A percentile compares a stretch with the other conserved stretches of the same genome.
Conservation (phyloP, 2,797 vertebrate genomes). For the Chelonia mydas region DNA sequence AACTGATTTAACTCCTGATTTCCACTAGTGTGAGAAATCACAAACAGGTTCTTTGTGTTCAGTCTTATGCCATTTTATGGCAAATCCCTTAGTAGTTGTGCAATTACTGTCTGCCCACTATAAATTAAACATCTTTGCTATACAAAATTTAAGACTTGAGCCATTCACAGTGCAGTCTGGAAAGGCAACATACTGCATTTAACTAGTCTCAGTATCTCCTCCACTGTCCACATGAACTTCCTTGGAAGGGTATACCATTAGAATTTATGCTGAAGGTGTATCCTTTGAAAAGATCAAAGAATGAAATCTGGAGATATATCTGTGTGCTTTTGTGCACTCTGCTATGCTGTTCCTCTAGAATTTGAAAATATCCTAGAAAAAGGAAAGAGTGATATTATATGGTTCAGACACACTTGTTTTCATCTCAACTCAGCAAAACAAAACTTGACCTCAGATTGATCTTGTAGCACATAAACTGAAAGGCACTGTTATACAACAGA, state of each 20-base stretch:
- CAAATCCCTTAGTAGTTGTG: neutral
- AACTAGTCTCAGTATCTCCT: neutral
- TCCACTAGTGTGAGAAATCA: neutral
- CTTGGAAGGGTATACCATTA: neutral
- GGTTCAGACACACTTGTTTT: neutral
- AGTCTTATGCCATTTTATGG: neutral
- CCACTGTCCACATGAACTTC: neutral
- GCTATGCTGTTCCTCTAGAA: neutral
- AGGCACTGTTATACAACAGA: neutral
- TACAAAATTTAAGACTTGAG: neutral
- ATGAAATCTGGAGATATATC: neutral
- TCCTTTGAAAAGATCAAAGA: slow-evolving; percentile 1
- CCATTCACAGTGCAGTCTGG: neutral
- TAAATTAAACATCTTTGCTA: neutral
- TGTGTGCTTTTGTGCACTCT: neutral
- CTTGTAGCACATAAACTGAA: neutral
- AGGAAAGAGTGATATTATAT: neutral
- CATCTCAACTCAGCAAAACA: neutral
- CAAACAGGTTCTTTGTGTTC: neutral
- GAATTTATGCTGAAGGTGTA: neutral
- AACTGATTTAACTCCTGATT: neutral
- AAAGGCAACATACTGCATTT: neutral
- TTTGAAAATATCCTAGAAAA: neutral
- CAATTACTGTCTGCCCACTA: neutral
- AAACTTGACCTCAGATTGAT: neutral